These are phyloP conservation scores for Monodelphis domestica DNA, from an alignment of 2,797 vertebrate species.

Conservation along the genomic window DNA sequence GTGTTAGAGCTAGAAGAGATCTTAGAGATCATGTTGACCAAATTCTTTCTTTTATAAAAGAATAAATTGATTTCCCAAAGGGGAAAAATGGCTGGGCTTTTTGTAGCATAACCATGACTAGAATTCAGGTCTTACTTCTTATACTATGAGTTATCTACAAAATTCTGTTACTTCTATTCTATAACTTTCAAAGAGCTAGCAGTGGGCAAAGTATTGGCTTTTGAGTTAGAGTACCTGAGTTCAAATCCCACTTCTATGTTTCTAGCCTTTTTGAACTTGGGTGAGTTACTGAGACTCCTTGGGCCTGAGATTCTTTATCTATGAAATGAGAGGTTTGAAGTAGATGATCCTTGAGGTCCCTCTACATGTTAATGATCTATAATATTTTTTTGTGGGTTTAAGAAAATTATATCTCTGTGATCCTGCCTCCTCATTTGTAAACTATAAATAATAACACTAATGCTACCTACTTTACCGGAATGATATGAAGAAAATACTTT, in stretches of 20 bases:
- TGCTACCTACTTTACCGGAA: not conserved
- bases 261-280: rapidly evolving
- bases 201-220: too few relatives aligned
- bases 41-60: not conserved
- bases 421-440: not conserved
- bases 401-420: not conserved
- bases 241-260: not conserved
- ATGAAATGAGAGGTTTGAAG: not conserved
- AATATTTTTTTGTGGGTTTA: not conserved
- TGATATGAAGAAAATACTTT: not conserved
- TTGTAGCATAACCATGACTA: rapidly evolving
- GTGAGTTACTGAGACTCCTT: not conserved
- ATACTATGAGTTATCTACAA: not conserved
- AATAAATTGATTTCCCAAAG: too few relatives aligned
- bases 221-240: not conserved
- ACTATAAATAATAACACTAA: not conserved
- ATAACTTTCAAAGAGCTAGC: too few relatives aligned
- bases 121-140: not conserved
- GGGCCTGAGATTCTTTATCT: not conserved
- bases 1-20: not conserved
- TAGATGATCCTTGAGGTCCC: not conserved
- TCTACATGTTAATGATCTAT: too few relatives aligned
- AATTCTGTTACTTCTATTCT: not conserved
- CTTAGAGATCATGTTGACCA: not conserved
- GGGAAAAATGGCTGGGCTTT: not conserved